Conservation (phyloP, 1,140 invertebrate genomes). For the Cyclina sinensis region DNA sequence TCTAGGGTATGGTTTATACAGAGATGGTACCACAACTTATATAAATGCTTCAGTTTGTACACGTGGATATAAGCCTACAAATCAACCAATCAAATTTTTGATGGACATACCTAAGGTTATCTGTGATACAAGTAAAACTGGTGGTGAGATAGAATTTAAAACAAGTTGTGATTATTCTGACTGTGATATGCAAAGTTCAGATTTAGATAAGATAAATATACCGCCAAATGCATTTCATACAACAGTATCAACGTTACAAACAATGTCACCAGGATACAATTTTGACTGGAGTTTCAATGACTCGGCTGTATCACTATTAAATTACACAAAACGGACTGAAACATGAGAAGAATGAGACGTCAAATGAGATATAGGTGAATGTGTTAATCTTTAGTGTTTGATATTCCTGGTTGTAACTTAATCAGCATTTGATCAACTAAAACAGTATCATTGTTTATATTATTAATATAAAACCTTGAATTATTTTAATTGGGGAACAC, state of each 20-base stretch:
- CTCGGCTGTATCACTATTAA: background rate
- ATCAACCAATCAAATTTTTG: constrained; percentile 1
- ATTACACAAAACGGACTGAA: background rate
- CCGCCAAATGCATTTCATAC: too few species aligned
- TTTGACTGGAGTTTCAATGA: background rate
- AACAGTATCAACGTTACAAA: background rate
- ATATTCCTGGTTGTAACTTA: too few species aligned
- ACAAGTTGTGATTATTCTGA: background rate
- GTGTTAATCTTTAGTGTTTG: too few species aligned
- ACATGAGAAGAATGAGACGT: background rate
- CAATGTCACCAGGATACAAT: background rate
- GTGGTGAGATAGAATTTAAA: background rate
- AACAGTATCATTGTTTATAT: too few species aligned
- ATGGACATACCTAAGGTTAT: background rate
- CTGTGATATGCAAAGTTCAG: background rate
- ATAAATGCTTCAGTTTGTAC: constrained; percentile 55
- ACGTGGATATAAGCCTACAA: constrained; percentile 13
- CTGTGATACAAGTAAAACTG: background rate
- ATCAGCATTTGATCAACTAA: too few species aligned
- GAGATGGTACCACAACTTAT: background rate
- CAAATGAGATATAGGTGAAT: background rate
- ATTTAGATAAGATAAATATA: too few species aligned
- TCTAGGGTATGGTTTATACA: constrained; percentile 29
- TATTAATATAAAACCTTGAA: too few species aligned
- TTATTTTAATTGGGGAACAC: too few species aligned